Conservation (phyloP, 2,113 vertebrate species). For the Petrocephalus microphthalmus region DNA sequence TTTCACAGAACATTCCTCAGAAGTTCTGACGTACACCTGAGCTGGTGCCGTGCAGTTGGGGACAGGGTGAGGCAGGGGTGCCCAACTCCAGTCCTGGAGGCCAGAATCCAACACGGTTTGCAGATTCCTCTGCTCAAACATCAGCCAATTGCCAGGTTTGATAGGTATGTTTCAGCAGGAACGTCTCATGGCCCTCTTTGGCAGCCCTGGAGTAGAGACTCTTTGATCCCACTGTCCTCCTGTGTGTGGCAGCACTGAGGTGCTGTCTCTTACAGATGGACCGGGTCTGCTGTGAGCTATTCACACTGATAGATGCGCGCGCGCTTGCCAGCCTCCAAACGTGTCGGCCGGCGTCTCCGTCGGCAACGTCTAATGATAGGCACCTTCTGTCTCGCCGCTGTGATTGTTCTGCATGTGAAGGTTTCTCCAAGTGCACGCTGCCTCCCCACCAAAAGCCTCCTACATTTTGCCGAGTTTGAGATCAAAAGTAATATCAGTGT, state of each 20-base stretch:
- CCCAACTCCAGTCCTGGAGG: too few species aligned
- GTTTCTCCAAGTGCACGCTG: background rate
- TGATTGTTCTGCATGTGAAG: constrained; percentile 31
- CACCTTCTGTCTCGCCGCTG: constrained; percentile 34
- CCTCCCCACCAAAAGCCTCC: background rate
- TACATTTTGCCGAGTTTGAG: background rate
- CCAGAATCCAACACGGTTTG: too few species aligned
- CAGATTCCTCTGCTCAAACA: too few species aligned
- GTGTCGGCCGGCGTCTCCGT: background rate
- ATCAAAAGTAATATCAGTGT: background rate
- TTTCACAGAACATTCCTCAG: constrained; percentile 33
- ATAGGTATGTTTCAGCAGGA: too few species aligned
- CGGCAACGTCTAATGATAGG: constrained; percentile 39
- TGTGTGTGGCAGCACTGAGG: constrained; percentile 23
- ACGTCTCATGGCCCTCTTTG: too few species aligned
- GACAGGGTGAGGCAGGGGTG: constrained; percentile 25
- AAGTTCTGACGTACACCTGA: constrained; percentile 25
- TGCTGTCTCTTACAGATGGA: constrained; percentile 38
- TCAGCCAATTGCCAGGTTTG: too few species aligned
- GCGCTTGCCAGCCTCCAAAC: constrained; percentile 15
- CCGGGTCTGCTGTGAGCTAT: constrained; percentile 30
- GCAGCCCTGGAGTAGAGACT: background rate
- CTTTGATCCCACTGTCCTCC: constrained; percentile 20
- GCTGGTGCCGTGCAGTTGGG: constrained; percentile 24
- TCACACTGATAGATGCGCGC: constrained; percentile 42